phyloP scores from a whole-genome alignment of 1,140 invertebrate species.

The Anagrus nilaparvatae region DNA sequence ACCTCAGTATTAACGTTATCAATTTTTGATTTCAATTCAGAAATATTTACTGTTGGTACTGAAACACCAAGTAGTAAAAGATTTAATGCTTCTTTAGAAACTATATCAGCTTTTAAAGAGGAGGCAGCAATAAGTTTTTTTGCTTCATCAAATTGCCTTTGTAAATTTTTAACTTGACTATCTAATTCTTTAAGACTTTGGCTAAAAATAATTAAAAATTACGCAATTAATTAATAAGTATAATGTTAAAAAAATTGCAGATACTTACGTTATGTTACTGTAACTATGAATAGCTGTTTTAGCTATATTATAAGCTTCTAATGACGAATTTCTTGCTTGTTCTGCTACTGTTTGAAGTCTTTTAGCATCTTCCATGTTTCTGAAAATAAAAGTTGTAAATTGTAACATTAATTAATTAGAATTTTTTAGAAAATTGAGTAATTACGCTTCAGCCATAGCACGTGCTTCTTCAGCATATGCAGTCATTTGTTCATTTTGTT shows the following conservation, averaged over 20 bases:
- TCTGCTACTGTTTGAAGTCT: conserved; percentile 67
- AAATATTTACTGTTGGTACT: conserved; percentile 64
- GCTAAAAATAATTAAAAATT: conserved; percentile 32
- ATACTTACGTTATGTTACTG: conserved; percentile 56
- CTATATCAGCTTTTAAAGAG: conserved; percentile 56
- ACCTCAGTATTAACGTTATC: conserved; percentile 50
- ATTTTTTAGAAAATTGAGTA: conserved; percentile 24
- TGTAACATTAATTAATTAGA: not conserved
- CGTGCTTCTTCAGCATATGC: conserved; percentile 79
- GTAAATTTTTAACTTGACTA: conserved; percentile 49
- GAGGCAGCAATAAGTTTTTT: conserved; percentile 61
- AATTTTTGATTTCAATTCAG: conserved; percentile 56
- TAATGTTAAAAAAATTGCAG: not conserved
- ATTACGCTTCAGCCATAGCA: conserved; percentile 62
- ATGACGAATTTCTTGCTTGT: conserved; percentile 72
- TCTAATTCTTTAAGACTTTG: conserved; percentile 55
- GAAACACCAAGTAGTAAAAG: conserved; percentile 64
- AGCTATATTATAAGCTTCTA: conserved; percentile 67
- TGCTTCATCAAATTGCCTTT: conserved; percentile 42
- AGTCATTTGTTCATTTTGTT: conserved; percentile 86
- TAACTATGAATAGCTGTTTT: conserved; percentile 73
- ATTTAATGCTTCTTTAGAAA: conserved; percentile 69
- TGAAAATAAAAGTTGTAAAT: conserved; percentile 23
- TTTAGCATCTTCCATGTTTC: conserved; percentile 62
- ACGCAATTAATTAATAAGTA: conserved; percentile 13